Evolutionary conservation across 2,797 vertebrate genomes (phyloP), one percentile per base, ranked within the genome.

Genomic region (Sardinella longiceps): DNA sequence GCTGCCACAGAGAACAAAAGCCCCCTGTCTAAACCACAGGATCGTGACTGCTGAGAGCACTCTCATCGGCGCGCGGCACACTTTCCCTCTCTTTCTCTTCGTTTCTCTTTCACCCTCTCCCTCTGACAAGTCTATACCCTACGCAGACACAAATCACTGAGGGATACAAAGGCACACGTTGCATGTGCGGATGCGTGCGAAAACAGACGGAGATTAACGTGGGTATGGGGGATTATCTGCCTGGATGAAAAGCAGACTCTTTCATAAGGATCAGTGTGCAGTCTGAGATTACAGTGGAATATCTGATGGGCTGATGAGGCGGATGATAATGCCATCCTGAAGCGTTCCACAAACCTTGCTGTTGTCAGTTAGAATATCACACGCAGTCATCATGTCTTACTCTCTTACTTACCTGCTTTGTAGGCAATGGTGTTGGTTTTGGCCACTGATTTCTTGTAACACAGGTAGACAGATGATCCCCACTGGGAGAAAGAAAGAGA

Each of bases 381-480:
- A 30, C 66, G 5, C 30, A 70, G 30, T 74, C 30, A 18, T 14
- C 25, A 37, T 18, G 30, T 74, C 30, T 15, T 37, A 18, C 48
- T 50, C n/a, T n/a, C n/a, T n/a, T n/a, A n/a, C n/a, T n/a, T n/a
- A n/a, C n/a, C n/a, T n/a, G n/a, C n/a, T n/a, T 96, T 96, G 84
- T 96, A 96, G 15, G 96, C 96, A 91, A 97, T 90, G 86, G 95
- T 95, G 89, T 96, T 96, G 88, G 94, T 95, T 93, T 96, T 96
- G 88, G 95, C 96, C 93, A 97, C 95, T 1, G 96, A 97, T 88
- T 97, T 97, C 90, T 97, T 97, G 45, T 96, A 97, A 90, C 96
- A 97, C 80, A 97, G 92, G 88, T 95, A 97, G 1, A 96, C 95
- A 5, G 95, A 94, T 53, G 66, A 74, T 4, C 66, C 30, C 30